Evolutionary conservation across 2,888 invertebrate genomes (phyloP), one percentile per base, ranked within the genome.

Genomic region (Aphidius colemani): DNA sequence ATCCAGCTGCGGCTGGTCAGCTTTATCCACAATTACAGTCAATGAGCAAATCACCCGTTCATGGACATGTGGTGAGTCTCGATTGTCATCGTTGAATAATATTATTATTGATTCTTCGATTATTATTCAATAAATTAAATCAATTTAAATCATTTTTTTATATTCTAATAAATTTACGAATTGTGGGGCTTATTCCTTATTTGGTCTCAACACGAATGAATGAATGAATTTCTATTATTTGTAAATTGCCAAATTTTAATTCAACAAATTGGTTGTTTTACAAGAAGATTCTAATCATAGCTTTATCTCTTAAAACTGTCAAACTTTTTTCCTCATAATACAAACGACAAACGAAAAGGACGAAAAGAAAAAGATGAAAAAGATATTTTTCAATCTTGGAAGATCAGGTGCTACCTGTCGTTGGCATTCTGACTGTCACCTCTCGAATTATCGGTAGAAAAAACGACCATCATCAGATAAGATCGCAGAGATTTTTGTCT

Each of bases 1-100:
- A 82, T 61, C 83, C 82, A 74, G 81, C 82, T 70, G 80, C 82
- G 72, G 82, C 82, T 73, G 82, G 83, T 70, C 83, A 83, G 70
- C 82, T 83, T 43, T 83, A 83, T 69, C 82, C 82, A 57, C 82
- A 82, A 70, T 75, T 82, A 63, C 82, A 82, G 70, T 80, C 80
- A 65, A 82, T 82, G 75, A 74, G 75, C 72, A 82, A 82, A 69
- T 78, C 82, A 64, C 77, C 81, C 65, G 80, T 76, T 59, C 81
- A 81, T 70, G 78, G 79, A 70, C 82, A 82, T 77, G 81, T 80
- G 82, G 82, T 82, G 81, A 82, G 82, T 82, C 63, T 67, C 61
- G 73, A 77, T 75, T 71, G 69, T 53, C 63, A 76, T 78, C 78
- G 75, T 72, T 71, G 30, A 30, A 30, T 30, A 30, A 30, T 30